Evolutionary conservation across 2,797 vertebrate genomes (phyloP), one percentile per base, ranked within the genome.

Genomic region (Rousettus madagascariensis): DNA sequence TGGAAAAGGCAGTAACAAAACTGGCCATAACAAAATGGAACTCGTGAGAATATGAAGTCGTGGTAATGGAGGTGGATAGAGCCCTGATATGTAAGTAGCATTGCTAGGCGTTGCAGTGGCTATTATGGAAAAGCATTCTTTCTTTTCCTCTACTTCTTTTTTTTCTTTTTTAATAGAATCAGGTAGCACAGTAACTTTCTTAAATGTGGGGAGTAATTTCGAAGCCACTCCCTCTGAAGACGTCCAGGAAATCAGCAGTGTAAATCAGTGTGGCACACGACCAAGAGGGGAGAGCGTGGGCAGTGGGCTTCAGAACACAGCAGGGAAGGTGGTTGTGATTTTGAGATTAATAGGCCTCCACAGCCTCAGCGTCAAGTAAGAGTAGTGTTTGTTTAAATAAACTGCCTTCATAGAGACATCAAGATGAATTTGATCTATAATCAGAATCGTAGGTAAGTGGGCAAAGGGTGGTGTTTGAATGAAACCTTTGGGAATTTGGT

Each of bases 381-480:
- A 30, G 72, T 85, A 24, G 65, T 2, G 10, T 86, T 84, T 36
- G 20, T 91, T 82, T 87, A 49, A 43, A 3, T 43, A 33, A 94
- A 69, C 8, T 24, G 20, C 8, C 79, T 80, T 86, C 9, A 38
- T 72, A 80, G 90, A 96, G 68, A 36, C 82, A 36, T 49, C 0
- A 0, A 15, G 2, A 0, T 63, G 61, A 68, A 94, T 74, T 96
- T 87, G 57, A 36, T 90, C 51, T 92, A 38, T 80, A 94, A 43
- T 68, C 72, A n/a, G 30, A 94, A 63, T 86, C 96, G 92, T 95
- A 91, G 96, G 90, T 94, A 94, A 63, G 28, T 66, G 85, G 83
- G 26, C 36, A 41, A 63, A 53, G 43, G 69, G 20, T 41, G 68
- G 38, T 36, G 61, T 91, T 24, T 4, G 26, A 74, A 59, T 77